Percentiles rank a stretch among this genome's conserved stretches.
Conservation (phyloP, 2,888 invertebrate genomes). For the Nipponacmea schrenckii region DNA sequence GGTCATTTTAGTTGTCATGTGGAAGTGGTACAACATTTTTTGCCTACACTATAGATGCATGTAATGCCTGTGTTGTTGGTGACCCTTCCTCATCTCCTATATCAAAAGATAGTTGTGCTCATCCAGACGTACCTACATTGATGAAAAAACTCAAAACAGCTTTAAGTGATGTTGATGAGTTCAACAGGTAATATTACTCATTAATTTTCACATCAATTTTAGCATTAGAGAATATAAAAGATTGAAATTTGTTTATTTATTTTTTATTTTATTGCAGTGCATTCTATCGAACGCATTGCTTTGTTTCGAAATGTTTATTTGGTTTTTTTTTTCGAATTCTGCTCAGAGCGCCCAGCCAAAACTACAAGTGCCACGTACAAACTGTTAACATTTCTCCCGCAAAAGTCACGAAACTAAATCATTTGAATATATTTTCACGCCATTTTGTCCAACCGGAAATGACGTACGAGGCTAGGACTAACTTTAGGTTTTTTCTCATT, state of each 20-base stretch:
- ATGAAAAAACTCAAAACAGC: conserved; percentile 79
- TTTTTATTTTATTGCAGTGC: neutral
- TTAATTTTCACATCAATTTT: neutral
- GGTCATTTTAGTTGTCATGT: conserved; percentile 80
- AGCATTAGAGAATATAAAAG: neutral
- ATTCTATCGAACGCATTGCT: neutral
- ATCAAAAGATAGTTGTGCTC: conserved; percentile 40
- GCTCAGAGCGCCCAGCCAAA: too few species aligned
- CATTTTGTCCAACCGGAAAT: too few species aligned
- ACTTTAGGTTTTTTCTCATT: too few species aligned
- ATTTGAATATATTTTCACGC: too few species aligned
- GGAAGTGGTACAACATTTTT: conserved; percentile 69
- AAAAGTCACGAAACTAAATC: too few species aligned
- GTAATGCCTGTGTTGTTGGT: conserved; percentile 83
- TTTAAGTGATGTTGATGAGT: conserved; percentile 95
- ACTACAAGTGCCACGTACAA: too few species aligned
- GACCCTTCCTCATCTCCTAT: conserved; percentile 68
- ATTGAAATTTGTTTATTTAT: neutral
- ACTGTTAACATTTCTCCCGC: too few species aligned
- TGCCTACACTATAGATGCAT: conserved; percentile 67
- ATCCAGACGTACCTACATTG: conserved; percentile 49
- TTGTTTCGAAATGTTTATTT: too few species aligned
- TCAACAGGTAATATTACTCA: conserved; percentile 82
- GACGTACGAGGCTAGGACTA: too few species aligned
- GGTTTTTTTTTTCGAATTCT: too few species aligned